phyloP scores from a whole-genome alignment of 2,113 vertebrate genomes.

The Saccopteryx bilineata region DNA sequence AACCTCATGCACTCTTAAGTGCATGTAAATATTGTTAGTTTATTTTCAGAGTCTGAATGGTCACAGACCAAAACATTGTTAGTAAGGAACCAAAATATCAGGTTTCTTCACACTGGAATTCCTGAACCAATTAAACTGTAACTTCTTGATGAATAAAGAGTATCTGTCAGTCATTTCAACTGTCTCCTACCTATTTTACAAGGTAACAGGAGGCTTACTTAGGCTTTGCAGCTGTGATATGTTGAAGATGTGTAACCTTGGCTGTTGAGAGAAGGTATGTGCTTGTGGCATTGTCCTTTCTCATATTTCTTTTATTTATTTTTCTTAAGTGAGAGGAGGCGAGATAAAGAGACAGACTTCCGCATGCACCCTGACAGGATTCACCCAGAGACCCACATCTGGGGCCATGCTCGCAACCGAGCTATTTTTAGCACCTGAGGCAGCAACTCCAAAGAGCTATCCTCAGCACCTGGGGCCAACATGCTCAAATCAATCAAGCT shows the following conservation, averaged over 20 bases:
- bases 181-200: conserved; percentile 44
- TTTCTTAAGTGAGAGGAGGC: too few species aligned
- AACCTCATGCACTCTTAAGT: conserved; percentile 76
- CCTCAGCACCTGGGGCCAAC: too few species aligned
- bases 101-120: conserved; percentile 78
- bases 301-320: too few species aligned
- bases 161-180: conserved; percentile 45
- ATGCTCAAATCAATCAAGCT: too few species aligned
- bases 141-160: conserved; percentile 47
- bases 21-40: conserved; percentile 34
- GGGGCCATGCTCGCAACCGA: too few species aligned
- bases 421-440: too few species aligned
- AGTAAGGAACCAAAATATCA: conserved; percentile 85
- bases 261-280: not conserved
- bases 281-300: not conserved
- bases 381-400: too few species aligned
- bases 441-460: too few species aligned
- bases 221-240: conserved; percentile 53
- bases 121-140: conserved; percentile 34
- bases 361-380: too few species aligned
- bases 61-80: not conserved
- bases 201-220: conserved; percentile 53
- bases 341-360: too few species aligned
- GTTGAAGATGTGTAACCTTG: not conserved
- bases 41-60: conserved; percentile 83